Evolutionary conservation across 2,797 vertebrate species (phyloP).

Genomic region (Darevskia nairensis): DNA sequence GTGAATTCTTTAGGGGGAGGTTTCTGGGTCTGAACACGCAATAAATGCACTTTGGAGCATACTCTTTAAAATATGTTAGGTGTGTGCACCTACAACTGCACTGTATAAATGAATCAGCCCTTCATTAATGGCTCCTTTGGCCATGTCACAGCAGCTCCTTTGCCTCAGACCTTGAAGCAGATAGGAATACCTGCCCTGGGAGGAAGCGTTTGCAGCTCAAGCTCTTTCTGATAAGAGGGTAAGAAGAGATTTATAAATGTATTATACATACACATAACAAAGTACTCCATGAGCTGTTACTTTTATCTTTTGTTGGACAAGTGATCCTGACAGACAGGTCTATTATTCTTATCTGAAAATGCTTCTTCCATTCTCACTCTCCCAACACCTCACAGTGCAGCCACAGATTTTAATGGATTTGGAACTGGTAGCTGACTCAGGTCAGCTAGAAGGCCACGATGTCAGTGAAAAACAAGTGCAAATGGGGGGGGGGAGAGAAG

Average conservation of each 20-base stretch:
- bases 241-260: conserved; percentile 11
- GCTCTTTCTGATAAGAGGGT: conserved; percentile 5
- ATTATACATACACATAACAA: not conserved
- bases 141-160: not conserved
- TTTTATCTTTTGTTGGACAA: conserved; percentile 17
- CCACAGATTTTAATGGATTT: conserved; percentile 33
- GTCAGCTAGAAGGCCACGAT: not conserved
- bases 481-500: not conserved
- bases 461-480: not conserved
- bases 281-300: not conserved
- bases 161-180: not conserved
- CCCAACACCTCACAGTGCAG: conserved; percentile 47
- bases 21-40: too few relatives aligned
- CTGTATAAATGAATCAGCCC: not conserved
- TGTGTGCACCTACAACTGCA: not conserved
- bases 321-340: conserved; percentile 12
- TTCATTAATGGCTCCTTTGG: not conserved
- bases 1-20: too few relatives aligned
- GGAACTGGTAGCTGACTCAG: conserved; percentile 3
- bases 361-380: conserved; percentile 10
- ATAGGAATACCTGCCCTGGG: not conserved
- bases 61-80: not conserved
- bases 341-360: not conserved
- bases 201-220: not conserved
- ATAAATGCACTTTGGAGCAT: too few relatives aligned